A percentile compares a stretch with the other conserved stretches of the same genome.
phyloP scores from a whole-genome alignment of 2,113 vertebrate genomes.

The Hoplias malabaricus region DNA sequence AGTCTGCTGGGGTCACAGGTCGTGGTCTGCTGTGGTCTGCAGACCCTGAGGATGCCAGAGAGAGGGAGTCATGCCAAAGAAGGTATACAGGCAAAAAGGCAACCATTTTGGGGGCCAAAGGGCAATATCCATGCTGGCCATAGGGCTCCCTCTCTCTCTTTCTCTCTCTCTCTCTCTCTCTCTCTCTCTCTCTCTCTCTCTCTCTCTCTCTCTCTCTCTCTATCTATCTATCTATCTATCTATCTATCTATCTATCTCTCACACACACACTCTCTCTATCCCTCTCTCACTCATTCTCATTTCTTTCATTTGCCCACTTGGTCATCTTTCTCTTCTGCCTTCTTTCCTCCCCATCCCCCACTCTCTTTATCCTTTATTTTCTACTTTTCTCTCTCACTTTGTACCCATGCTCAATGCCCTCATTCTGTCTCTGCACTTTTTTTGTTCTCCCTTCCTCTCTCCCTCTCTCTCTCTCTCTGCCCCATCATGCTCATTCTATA shows the following conservation, averaged over 20 bases:
- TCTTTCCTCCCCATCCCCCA: constrained; percentile 9
- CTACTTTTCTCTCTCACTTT: background rate
- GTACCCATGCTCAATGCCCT: too few relatives aligned
- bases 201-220: constrained; percentile 40
- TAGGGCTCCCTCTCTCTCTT: background rate
- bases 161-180: background rate
- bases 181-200: constrained; percentile 45
- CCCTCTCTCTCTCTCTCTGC: background rate
- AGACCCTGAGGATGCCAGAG: background rate
- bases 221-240: background rate
- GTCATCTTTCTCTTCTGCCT: constrained; percentile 18
- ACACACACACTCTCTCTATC: background rate
- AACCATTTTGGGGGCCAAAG: too few relatives aligned
- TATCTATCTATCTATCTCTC: background rate
- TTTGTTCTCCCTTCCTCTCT: constrained; percentile 31
- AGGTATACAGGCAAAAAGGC: background rate
- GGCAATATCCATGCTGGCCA: background rate
- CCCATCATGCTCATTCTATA: background rate
- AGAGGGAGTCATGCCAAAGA: background rate
- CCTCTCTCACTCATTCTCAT: background rate
- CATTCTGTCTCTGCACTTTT: constrained; percentile 46
- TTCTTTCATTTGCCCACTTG: background rate
- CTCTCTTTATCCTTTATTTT: background rate
- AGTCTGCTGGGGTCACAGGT: background rate
- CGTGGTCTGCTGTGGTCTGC: background rate